Base-by-base conservation (phyloP, 2,888 invertebrate genomes). In the Heliconius sara region DNA sequence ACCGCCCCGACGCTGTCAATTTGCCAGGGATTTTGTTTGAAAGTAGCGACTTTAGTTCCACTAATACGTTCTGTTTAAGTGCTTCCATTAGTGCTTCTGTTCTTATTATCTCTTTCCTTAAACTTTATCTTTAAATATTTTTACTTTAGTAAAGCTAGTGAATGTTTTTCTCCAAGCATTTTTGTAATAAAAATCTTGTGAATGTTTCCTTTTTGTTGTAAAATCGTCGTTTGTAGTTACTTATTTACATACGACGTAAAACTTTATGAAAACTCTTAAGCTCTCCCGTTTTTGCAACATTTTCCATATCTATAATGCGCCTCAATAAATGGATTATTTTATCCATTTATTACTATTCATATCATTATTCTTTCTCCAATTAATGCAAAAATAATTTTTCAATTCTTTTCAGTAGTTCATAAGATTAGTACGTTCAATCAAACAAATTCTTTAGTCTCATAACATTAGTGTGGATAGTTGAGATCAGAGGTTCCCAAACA, bases 41-140 rank as follows among this genome's bases (percentile, higher is more conserved):
- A 52, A 57, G 34, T 57, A 30, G 57, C 25, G 52, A 57, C 9
- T 57, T 57, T 34, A 72, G 57, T n/a, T 72, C 57, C 3, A 72
- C 34, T 72, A 72, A 72, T 72, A 72, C 72, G 30, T 72, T 57
- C 52, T 57, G 57, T 72, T 72, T 72, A 57, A 72, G 72, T 72
- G 57, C 72, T 34, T 30, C 72, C 72, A 72, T 72, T 72, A 72
- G 72, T 25, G 68, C 57, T 72, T 57, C 22, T 72, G 57, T 72
- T 72, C 57, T 72, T 34, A 57, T 72, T 72, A 72, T 57, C 57
- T 72, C 34, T 72, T 27, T 52, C 30, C 6, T 30, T 52, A 57
- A 57, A 57, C 57, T 72, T 72, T 72, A 72, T 57, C 72, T 57
- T 72, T 57, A 72, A 57, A 72, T 72, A n/a, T 72, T 72, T 72